These are phyloP conservation scores for Palythoa heliodiscus DNA, from an alignment of 92 coral and sea anemone genomes.

Conservation along the genomic window DNA sequence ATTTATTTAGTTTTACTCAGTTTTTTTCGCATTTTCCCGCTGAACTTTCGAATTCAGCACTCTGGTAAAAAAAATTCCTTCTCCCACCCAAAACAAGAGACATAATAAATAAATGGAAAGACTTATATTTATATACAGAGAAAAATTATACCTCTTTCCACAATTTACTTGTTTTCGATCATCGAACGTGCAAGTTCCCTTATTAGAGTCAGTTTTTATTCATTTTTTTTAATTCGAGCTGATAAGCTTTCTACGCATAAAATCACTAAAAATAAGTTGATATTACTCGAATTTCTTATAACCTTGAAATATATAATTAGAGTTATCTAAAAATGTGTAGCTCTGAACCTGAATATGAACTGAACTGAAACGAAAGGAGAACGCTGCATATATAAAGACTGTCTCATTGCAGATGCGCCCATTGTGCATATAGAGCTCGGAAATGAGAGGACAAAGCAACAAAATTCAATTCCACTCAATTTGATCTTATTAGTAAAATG, in stretches of 20 bases:
- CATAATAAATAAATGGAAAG: slow-evolving; percentile 11
- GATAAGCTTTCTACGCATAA: no score
- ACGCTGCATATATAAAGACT: not conserved
- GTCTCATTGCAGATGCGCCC: not conserved
- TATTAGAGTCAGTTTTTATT: not conserved
- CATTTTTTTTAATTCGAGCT: no score
- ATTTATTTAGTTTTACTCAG: not conserved
- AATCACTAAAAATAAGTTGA: no score
- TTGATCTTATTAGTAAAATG: not conserved
- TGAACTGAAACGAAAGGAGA: not conserved
- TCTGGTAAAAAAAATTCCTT: not conserved
- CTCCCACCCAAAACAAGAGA: not conserved
- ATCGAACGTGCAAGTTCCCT: not conserved
- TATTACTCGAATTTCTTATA: no score
- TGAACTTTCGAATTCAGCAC: not conserved
- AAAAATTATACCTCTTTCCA: not conserved
- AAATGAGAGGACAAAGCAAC: not conserved
- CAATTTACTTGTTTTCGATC: not conserved
- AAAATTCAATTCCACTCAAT: not conserved
- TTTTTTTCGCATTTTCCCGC: not conserved
- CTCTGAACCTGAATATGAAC: not conserved
- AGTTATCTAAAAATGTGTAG: no score
- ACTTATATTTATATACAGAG: not conserved
- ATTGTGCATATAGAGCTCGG: not conserved
- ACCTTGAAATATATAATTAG: no score